These are phyloP conservation scores for Euura saliciscinereae DNA, from an alignment of 1,140 invertebrate genomes.

Conservation along the genomic window DNA sequence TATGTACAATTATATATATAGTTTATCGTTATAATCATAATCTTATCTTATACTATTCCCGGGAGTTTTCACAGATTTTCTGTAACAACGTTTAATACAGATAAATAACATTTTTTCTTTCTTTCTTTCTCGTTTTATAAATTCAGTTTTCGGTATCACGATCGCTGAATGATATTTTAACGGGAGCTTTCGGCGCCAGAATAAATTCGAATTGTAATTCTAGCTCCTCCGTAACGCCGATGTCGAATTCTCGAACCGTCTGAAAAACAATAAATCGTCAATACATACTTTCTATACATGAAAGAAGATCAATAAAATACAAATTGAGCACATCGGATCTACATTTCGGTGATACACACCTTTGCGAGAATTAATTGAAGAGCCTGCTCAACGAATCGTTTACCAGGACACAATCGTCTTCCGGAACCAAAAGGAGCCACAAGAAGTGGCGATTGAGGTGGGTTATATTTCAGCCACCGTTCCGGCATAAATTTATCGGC, in stretches of 20 bases:
- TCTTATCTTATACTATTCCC: too few species aligned
- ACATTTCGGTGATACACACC: slow-evolving; percentile 50
- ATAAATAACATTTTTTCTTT: background rate
- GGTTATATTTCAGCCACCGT: slow-evolving; percentile 72
- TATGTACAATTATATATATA: background rate
- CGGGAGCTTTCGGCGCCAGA: slow-evolving; percentile 72
- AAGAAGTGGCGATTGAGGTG: slow-evolving; percentile 65
- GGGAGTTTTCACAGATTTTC: background rate
- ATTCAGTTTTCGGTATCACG: slow-evolving; percentile 33
- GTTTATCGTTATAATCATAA: too few species aligned
- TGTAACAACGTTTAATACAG: background rate
- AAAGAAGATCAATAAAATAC: background rate
- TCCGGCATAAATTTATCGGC: slow-evolving; percentile 80
- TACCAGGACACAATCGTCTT: slow-evolving; percentile 79
- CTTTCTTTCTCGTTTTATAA: background rate
- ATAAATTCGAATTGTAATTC: slow-evolving; percentile 80
- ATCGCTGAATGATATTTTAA: slow-evolving; percentile 70
- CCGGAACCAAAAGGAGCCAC: slow-evolving; percentile 90
- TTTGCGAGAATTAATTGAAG: slow-evolving; percentile 77
- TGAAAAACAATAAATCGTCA: slow-evolving; percentile 44
- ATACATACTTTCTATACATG: slow-evolving; percentile 6
- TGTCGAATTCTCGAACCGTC: slow-evolving; percentile 73
- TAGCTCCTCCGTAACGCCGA: slow-evolving; percentile 70
- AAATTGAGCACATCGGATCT: too few species aligned
- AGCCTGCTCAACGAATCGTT: slow-evolving; percentile 80